These are phyloP conservation scores for Microchrysa polita DNA, from an alignment of 2,888 invertebrate species.

Conservation along the genomic window DNA sequence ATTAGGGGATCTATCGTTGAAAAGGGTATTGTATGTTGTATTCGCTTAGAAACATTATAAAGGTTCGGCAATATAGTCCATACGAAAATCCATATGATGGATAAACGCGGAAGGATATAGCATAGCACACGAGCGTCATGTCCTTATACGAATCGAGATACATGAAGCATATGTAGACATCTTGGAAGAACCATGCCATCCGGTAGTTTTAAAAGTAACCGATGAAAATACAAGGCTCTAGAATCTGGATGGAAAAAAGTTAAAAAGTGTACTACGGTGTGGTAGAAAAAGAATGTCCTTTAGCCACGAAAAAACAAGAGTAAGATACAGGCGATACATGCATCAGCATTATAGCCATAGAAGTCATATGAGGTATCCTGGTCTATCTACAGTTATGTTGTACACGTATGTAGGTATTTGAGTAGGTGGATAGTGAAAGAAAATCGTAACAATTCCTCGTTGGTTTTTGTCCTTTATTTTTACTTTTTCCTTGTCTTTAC, in stretches of 20 bases:
- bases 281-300: background rate
- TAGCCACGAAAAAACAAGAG: background rate
- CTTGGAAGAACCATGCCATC: slow-evolving; percentile 11
- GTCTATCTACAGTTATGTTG: too few relatives aligned
- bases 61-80: background rate
- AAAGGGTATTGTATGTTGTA: slow-evolving; percentile 27
- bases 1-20: slow-evolving; percentile 29
- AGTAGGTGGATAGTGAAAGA: too few relatives aligned
- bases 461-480: too few relatives aligned
- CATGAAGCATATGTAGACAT: background rate
- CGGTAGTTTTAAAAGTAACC: background rate
- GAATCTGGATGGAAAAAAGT: background rate
- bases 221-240: slow-evolving; percentile 3
- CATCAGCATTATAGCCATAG: too few relatives aligned
- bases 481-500: too few relatives aligned
- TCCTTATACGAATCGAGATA: too few relatives aligned
- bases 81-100: background rate
- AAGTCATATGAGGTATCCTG: too few relatives aligned
- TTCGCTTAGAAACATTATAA: slow-evolving; percentile 2
- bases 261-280: background rate
- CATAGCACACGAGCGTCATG: slow-evolving; percentile 18
- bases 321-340: too few relatives aligned
- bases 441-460: too few relatives aligned
- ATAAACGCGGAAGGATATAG: slow-evolving; percentile 11
- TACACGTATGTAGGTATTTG: too few relatives aligned